A percentile compares a stretch with the other conserved stretches of the same genome.
phyloP scores from a whole-genome alignment of 2,888 invertebrate species.

The Oeneis ivallda region DNA sequence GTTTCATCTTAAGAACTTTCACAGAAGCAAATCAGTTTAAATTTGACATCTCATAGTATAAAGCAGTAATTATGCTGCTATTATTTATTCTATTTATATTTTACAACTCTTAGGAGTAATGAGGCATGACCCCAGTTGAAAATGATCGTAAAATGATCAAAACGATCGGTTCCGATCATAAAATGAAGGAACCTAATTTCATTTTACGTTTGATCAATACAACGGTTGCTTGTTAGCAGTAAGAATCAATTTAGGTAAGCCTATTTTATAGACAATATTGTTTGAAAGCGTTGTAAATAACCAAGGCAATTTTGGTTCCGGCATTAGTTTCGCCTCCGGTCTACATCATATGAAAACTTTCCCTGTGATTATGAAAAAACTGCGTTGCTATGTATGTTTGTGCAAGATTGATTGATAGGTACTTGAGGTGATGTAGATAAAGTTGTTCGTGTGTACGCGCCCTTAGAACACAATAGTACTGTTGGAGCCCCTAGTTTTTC shows the following conservation, averaged over 20 bases:
- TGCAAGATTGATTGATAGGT: not conserved
- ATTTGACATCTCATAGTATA: too few species aligned
- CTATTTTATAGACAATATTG: conserved; percentile 16
- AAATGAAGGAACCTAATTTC: conserved; percentile 51
- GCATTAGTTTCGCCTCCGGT: not conserved
- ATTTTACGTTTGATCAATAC: conserved; percentile 33
- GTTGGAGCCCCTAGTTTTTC: too few species aligned
- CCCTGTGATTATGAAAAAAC: not conserved
- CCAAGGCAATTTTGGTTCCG: not conserved
- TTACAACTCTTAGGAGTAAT: conserved; percentile 40
- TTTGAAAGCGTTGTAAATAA: conserved; percentile 1
- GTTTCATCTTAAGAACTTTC: too few species aligned
- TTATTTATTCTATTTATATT: conserved; percentile 44
- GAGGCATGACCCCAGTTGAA: conserved; percentile 42
- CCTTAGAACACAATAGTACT: too few species aligned
- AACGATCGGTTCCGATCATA: conserved; percentile 54
- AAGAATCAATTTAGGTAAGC: conserved; percentile 12
- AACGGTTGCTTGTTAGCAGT: conserved; percentile 14
- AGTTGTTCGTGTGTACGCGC: too few species aligned
- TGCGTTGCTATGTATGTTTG: not conserved
- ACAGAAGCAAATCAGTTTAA: too few species aligned
- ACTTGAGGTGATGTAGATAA: too few species aligned
- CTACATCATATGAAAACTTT: not conserved
- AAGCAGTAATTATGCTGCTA: not conserved
- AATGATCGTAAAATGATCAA: conserved; percentile 51